Percentiles rank a stretch among this genome's conserved stretches.
These are phyloP conservation scores for Dryoscopus gambensis DNA, from an alignment of 2,113 vertebrate species.

Conservation along the genomic window DNA sequence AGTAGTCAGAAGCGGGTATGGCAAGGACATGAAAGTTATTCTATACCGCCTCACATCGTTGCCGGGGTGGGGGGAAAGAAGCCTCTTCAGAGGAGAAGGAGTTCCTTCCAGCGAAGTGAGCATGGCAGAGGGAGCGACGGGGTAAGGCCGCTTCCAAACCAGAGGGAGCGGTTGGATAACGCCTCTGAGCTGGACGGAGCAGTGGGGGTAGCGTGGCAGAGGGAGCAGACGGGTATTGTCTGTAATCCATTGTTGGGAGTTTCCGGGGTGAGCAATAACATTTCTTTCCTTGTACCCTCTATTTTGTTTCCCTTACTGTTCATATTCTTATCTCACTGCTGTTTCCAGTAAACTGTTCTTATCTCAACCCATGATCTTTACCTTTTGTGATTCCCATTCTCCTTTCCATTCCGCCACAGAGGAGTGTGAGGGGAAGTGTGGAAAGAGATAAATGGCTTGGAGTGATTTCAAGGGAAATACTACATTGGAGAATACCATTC, in stretches of 20 bases:
- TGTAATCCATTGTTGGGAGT: too few species aligned
- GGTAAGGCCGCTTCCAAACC: accelerated
- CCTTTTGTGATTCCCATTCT: not conserved
- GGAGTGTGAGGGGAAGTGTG: not conserved
- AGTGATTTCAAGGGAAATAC: not conserved
- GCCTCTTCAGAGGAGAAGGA: not conserved
- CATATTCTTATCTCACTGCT: not conserved
- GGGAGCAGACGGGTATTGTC: not conserved
- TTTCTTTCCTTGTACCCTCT: not conserved
- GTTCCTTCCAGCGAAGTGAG: not conserved
- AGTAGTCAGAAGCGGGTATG: not conserved
- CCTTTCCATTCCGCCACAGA: not conserved
- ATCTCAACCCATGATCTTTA: not conserved
- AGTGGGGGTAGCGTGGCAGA: accelerated
- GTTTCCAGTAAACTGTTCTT: not conserved
- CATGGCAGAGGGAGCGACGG: accelerated
- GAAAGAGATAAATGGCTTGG: not conserved
- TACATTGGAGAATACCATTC: not conserved
- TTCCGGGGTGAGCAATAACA: accelerated
- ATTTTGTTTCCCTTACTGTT: not conserved
- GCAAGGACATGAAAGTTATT: not conserved
- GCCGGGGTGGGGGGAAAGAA: not conserved
- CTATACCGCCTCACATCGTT: too few species aligned
- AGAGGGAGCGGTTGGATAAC: accelerated
- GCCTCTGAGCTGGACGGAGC: accelerated